Evolutionary conservation across 1,140 invertebrate species (phyloP).

Genomic region (Hetaerina americana): DNA sequence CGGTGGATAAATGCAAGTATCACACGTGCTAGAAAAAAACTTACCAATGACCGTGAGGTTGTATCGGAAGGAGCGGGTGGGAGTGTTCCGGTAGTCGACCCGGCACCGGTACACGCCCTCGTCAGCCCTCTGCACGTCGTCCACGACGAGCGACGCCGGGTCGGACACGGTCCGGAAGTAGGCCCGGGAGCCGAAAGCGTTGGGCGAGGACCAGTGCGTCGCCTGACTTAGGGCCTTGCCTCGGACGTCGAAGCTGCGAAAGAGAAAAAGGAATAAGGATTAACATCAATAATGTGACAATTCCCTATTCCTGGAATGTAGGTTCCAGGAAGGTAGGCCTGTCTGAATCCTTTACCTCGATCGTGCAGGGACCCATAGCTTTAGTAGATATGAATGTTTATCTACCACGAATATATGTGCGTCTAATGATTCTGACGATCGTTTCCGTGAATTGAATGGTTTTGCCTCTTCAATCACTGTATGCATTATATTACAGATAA

Average conservation of each 20-base stretch:
- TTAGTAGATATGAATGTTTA: no score
- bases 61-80: conserved; percentile 69
- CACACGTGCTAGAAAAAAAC: conserved; percentile 21
- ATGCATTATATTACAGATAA: no score
- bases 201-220: conserved; percentile 61
- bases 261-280: conserved; percentile 20
- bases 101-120: conserved; percentile 74
- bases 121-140: conserved; percentile 54
- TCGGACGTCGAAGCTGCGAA: conserved; percentile 66
- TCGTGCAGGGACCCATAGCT: no score
- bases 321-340: no score
- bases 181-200: conserved; percentile 62
- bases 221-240: conserved; percentile 54
- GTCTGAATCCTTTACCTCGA: no score
- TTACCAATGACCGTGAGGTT: conserved; percentile 78
- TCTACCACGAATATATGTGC: no score
- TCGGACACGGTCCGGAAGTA: conserved; percentile 53
- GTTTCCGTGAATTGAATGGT: no score
- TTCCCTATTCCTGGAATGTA: no score
- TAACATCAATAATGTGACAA: no score
- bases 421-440: no score
- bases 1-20: no score
- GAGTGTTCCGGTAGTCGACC: conserved; percentile 77
- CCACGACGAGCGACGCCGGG: conserved; percentile 56
- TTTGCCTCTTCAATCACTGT: no score